These are phyloP conservation scores for Lepisosteus oculatus DNA, from an alignment of 2,113 vertebrate species.

Conservation along the genomic window DNA sequence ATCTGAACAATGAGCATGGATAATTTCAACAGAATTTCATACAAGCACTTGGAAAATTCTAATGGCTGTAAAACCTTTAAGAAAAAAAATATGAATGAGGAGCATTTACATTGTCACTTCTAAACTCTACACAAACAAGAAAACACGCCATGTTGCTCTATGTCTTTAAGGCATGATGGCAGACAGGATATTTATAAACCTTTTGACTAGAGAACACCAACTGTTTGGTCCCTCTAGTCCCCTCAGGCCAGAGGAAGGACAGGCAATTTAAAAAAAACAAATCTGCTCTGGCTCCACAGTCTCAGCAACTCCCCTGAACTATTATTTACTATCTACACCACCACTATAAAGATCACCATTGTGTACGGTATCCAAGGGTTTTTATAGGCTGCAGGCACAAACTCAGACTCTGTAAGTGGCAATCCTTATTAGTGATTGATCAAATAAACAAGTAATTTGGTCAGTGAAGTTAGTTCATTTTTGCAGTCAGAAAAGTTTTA, in stretches of 20 bases:
- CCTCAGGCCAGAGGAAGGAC: conserved; percentile 3
- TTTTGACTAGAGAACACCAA: conserved; percentile 15
- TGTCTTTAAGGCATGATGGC: background rate
- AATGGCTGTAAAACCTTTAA: no score
- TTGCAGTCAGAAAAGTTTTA: no score
- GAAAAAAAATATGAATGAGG: background rate
- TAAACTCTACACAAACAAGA: background rate
- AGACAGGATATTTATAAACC: conserved; percentile 19
- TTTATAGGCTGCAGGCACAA: no score
- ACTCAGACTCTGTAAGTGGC: no score
- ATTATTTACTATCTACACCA: conserved; percentile 3
- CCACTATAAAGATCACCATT: background rate
- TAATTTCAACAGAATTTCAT: background rate
- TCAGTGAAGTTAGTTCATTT: no score
- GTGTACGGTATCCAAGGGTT: background rate
- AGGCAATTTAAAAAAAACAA: background rate
- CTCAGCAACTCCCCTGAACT: background rate
- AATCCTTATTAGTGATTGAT: no score
- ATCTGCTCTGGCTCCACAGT: background rate
- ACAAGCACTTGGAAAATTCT: background rate
- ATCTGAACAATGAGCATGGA: background rate
- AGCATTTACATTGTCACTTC: background rate
- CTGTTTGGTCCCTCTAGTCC: conserved; percentile 26
- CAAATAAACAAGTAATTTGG: no score
- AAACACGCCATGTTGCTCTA: background rate